Base-by-base conservation (phyloP, 2,113 vertebrate species). In the Galeopterus variegatus region DNA sequence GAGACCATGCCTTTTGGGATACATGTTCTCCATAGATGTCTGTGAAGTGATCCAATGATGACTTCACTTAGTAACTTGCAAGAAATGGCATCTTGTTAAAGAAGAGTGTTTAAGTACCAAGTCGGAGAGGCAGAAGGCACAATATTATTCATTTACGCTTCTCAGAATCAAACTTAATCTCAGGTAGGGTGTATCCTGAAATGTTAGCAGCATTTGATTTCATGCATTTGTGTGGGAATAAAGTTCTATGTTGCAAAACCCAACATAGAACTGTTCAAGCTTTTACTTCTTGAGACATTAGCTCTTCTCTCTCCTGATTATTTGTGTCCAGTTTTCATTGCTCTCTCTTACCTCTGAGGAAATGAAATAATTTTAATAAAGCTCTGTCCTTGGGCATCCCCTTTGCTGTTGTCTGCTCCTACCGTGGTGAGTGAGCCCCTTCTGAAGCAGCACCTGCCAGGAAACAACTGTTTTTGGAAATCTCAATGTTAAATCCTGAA, bases 341-440 rank as follows among this genome's bases (percentile, higher is more conserved):
- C 13, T 7, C 3, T 54, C 4, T 60, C 36, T 56, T 15, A 41
- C n/a, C 24, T 84, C n/a, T 56, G n/a, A 88, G 67, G 70, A 75
- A 77, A 84, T 21, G 14, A 54, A 76, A 21, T 79, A 4, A 62
- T 56, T 77, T 93, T 93, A 41, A 14, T 1, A 60, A 33, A 54
- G 45, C 26, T 5, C 89, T 97, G 94, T 92, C 94, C 93, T 86
- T 96, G 91, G 12, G 0, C n/a, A 9, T 93, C 0, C 0, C 52
- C 96, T 96, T 93, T 76, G 24, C 92, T 96, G 62, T 93, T 75
- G 83, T 52, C 80, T 76, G 48, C 33, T 95, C 56, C 76, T 26
- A 28, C 83, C 96, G 90, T 92, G 95, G 95, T 98, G 97, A 98
- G 87, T 98, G 96, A 98, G 96, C 92, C 0, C 94, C 96, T 97